Evolutionary conservation across 1,140 invertebrate species (phyloP).

Genomic region (Olivierus martensii): DNA sequence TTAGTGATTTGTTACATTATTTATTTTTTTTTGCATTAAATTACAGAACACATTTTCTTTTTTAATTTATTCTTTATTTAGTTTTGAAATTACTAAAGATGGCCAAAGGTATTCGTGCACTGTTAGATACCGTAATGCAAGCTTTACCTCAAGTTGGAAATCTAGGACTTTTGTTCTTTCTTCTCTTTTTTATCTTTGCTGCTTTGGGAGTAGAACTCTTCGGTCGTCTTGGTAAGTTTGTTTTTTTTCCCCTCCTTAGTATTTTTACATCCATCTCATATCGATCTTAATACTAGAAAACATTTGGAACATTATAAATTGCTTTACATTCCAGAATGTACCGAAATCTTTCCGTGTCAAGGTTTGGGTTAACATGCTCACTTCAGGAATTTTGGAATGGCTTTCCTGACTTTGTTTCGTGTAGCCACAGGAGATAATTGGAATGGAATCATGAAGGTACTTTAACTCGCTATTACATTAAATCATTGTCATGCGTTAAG

Average conservation of each 20-base stretch:
- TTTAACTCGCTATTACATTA: background rate
- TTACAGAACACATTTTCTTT: too few species aligned
- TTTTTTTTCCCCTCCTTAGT: background rate
- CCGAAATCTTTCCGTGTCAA: constrained; percentile 89
- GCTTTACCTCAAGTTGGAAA: constrained; percentile 98
- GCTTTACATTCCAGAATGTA: constrained; percentile 57
- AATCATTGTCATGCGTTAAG: too few species aligned
- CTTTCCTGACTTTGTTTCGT: constrained; percentile 94
- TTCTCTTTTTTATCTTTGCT: constrained; percentile 99
- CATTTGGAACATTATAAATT: too few species aligned
- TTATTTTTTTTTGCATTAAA: too few species aligned
- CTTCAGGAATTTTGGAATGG: constrained; percentile 99
- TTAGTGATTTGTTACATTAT: too few species aligned
- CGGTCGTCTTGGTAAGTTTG: constrained; percentile 62
- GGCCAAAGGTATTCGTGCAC: constrained; percentile 96
- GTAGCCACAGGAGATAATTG: constrained; percentile 99
- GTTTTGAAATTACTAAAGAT: constrained; percentile 97
- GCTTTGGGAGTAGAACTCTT: constrained; percentile 97
- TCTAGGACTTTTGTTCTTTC: constrained; percentile 92
- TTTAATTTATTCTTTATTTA: background rate
- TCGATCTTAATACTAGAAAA: too few species aligned
- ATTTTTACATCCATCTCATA: too few species aligned
- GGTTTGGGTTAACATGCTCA: constrained; percentile 99
- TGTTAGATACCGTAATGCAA: constrained; percentile 98
- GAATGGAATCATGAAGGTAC: constrained; percentile 99